Evolutionary conservation across 2,113 vertebrate species (phyloP).

Genomic region (Heliornis fulica): DNA sequence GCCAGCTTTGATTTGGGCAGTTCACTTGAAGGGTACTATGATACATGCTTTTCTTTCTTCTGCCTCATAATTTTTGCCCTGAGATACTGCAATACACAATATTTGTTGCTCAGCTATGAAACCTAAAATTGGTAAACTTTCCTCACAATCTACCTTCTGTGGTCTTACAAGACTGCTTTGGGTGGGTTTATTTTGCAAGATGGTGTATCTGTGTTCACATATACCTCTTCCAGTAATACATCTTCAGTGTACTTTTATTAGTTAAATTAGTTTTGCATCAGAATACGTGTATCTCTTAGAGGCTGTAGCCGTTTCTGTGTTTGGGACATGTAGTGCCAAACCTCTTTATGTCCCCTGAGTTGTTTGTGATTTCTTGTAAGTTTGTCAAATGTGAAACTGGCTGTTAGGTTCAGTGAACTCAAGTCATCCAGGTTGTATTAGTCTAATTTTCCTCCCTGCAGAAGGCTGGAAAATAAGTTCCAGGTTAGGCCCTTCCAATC

Average conservation of each 20-base stretch:
- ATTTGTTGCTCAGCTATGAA: neutral
- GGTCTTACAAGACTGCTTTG: neutral
- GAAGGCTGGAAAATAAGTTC: constrained; percentile 3
- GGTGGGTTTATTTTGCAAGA: neutral
- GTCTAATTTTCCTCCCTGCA: neutral
- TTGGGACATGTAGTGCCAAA: neutral
- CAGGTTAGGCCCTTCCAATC: neutral
- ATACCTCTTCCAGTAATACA: neutral
- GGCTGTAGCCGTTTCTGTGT: neutral
- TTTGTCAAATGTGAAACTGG: neutral
- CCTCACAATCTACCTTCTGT: neutral
- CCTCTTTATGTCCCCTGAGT: neutral
- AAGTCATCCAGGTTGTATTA: neutral
- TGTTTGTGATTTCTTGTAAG: neutral
- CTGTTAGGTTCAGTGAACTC: neutral
- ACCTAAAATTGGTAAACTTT: neutral
- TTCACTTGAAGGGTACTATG: neutral
- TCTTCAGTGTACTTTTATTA: neutral
- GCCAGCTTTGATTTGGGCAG: neutral
- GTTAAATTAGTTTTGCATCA: neutral
- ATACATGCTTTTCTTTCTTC: neutral
- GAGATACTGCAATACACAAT: neutral
- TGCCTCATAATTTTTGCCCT: neutral
- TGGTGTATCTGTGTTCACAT: neutral
- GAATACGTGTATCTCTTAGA: neutral